Evolutionary conservation across 2,888 invertebrate species (phyloP).

Genomic region (Parapristionchus giblindavisi): DNA sequence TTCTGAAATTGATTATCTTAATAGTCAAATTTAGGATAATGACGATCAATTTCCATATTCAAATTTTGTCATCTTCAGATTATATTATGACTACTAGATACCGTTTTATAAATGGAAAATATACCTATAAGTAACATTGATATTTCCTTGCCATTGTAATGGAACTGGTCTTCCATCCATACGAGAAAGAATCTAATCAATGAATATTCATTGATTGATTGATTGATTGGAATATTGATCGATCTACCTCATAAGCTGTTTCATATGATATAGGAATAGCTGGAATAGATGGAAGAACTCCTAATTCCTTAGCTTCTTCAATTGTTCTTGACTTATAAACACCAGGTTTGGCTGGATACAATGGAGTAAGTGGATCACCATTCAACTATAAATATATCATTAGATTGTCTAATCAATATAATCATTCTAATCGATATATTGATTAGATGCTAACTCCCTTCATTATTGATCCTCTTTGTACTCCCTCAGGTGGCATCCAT

Average conservation of each 20-base stretch:
- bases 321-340: constrained; percentile 45
- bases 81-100: too few species aligned
- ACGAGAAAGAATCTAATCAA: constrained; percentile 43
- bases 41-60: too few species aligned
- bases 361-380: constrained; percentile 74
- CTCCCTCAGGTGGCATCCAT: constrained; percentile 73
- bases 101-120: too few species aligned
- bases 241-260: constrained; percentile 68
- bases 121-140: constrained; percentile 51
- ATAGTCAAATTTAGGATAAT: too few species aligned
- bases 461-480: constrained; percentile 72
- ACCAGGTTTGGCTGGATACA: constrained; percentile 73
- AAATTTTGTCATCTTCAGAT: too few species aligned
- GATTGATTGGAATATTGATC: too few species aligned
- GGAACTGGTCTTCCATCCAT: constrained; percentile 69
- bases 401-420: neutral
- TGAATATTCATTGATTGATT: too few species aligned
- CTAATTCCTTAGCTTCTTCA: neutral
- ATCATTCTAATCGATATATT: neutral
- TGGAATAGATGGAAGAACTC: constrained; percentile 70
- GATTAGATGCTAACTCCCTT: constrained; percentile 42
- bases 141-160: constrained; percentile 70
- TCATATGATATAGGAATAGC: constrained; percentile 71
- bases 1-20: neutral
- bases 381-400: constrained; percentile 33